Conservation (phyloP, 2,888 invertebrate species). For the Hirtodrosophila trivittata region DNA sequence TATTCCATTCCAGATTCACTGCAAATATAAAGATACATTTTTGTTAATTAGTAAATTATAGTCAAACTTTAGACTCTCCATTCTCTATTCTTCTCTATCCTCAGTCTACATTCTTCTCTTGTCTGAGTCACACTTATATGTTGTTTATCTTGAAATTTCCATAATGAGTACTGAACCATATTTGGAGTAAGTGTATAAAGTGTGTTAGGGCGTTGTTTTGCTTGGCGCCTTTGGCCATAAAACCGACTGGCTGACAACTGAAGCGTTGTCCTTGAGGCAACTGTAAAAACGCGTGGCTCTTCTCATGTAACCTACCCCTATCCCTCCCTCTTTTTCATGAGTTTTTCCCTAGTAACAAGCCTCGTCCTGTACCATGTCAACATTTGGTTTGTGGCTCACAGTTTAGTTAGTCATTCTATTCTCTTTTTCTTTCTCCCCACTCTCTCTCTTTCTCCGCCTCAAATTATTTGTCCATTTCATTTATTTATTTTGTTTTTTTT, state of each 20-base stretch:
- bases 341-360: no score
- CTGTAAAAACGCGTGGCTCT: not conserved
- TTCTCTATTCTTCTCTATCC: no score
- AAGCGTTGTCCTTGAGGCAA: conserved; percentile 26
- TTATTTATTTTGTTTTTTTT: conserved; percentile 12
- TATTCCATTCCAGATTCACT: conserved; percentile 20
- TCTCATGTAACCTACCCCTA: not conserved
- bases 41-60: no score
- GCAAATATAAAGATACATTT: no score
- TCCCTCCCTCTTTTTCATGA: no score
- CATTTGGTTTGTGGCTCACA: no score
- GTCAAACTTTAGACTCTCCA: no score
- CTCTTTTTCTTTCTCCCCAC: conserved; percentile 4
- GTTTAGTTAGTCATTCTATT: not conserved
- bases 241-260: conserved; percentile 30
- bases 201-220: conserved; percentile 1
- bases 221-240: conserved; percentile 39
- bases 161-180: conserved; percentile 14
- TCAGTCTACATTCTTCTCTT: no score
- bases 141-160: conserved; percentile 34
- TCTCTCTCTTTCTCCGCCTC: no score
- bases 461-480: conserved; percentile 1
- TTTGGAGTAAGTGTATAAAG: not conserved
- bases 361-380: no score
- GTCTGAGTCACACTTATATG: conserved; percentile 37